Percentiles rank a stretch among this genome's conserved stretches.
phyloP scores from a whole-genome alignment of 2,113 vertebrate species.

The Tragelaphus buxtoni region DNA sequence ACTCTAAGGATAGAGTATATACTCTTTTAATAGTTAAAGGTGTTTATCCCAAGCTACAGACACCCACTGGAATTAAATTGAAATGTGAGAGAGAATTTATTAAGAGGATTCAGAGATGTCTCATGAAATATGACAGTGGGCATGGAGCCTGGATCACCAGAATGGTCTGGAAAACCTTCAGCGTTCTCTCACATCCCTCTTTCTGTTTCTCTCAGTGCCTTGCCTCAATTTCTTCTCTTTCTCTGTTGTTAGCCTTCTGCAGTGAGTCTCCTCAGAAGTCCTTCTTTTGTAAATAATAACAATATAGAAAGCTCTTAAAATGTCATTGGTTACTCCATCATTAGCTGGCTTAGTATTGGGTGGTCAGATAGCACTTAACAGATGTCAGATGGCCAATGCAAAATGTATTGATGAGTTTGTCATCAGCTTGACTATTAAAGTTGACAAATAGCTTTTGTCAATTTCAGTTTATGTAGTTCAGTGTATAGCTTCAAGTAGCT shows the following conservation, averaged over 20 bases:
- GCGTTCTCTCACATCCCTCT: background rate
- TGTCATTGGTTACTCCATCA: background rate
- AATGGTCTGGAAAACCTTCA: background rate
- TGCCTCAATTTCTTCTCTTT: background rate
- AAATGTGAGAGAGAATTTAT: background rate
- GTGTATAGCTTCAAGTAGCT: background rate
- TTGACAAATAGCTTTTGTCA: background rate
- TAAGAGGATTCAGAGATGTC: background rate
- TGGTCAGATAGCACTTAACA: background rate
- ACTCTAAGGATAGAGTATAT: background rate
- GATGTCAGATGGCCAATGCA: background rate
- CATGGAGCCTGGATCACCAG: background rate
- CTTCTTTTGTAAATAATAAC: slow-evolving; percentile 24
- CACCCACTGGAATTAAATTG: background rate
- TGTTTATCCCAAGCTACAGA: background rate
- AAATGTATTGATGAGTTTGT: background rate
- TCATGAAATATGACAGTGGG: background rate
- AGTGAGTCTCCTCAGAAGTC: slow-evolving; percentile 19
- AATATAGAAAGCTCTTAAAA: background rate
- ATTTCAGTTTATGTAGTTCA: background rate
- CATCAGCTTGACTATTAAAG: background rate
- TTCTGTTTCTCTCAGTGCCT: background rate
- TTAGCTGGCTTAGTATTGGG: background rate
- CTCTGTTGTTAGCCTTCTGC: background rate
- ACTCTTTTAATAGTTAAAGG: background rate